Evolutionary conservation across 1,140 invertebrate genomes (phyloP), one percentile per base, ranked within the genome.

Genomic region (Drosophila auraria): DNA sequence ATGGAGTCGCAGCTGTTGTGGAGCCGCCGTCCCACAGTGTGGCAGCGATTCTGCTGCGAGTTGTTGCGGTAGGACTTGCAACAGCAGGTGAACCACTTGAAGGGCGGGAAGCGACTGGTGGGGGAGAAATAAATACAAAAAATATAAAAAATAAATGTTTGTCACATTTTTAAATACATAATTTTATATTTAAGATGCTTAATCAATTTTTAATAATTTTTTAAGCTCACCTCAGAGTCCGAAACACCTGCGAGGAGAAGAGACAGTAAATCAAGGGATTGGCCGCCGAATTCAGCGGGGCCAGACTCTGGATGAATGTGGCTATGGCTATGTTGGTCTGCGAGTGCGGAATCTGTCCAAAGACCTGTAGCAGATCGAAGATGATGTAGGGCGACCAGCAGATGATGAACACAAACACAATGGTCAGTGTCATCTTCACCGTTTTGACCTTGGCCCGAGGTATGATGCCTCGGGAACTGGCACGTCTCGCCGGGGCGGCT

Each of bases 361-460:
- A 99, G 33, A 99, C 97, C 95, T 98, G 97, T 2, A 99, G 95
- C 23, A 99, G 93, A 93, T 98, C 97, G 93, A 98, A 99, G 40
- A 99, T 95, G 91, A 99, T 97, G 93, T 98, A 99, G 0, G 98
- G 98, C 78, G 97, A 98, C 98, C 98, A 99, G 94, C 98, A 99
- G 4, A 99, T 91, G 58, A 99, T 96, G 93, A 99, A 99, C 15
- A 98, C 98, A 87, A 98, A 97, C 69, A 99, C 97, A 83, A 99
- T 99, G 65, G 98, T 97, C 76, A 99, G 96, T 1, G 98, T 99
- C 98, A 99, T 99, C 94, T 99, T 99, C 49, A 99, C 96, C n/a
- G 98, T 98, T 94, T 98, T 98, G 74, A 99, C 97, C 94, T 98
- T 99, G 9, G 98, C 98, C 81, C 97, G 94, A 2, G 98, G 98